These are phyloP conservation scores for Timema cristinae DNA, from an alignment of 2,888 invertebrate species.

Conservation along the genomic window DNA sequence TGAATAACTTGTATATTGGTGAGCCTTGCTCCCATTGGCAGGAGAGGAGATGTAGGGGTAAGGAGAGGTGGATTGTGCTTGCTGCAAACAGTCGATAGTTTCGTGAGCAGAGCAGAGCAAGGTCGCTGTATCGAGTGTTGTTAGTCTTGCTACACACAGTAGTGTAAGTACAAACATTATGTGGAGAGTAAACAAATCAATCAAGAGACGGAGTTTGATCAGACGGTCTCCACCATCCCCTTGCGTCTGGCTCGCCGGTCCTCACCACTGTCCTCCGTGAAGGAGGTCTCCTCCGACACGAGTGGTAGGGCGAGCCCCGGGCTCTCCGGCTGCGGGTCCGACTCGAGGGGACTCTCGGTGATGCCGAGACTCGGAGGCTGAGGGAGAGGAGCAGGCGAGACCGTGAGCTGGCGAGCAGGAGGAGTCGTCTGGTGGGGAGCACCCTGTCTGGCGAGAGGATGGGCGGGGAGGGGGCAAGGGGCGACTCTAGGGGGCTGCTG, in stretches of 20 bases:
- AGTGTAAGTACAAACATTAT: no score
- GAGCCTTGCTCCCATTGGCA: no score
- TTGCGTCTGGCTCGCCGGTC: conserved; percentile 21
- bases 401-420: conserved; percentile 18
- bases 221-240: conserved; percentile 27
- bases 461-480: not conserved
- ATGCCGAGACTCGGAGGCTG: no score
- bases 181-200: no score
- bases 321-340: not conserved
- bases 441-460: not conserved
- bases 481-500: no score
- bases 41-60: no score
- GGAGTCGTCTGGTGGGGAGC: conserved; percentile 14
- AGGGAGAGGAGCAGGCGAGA: conserved; percentile 1
- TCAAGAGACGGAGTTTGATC: conserved; percentile 10
- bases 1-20: no score
- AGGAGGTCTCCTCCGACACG: conserved; percentile 25
- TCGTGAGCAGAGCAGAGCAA: no score
- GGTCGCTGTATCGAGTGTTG: no score
- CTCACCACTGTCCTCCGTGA: conserved; percentile 23
- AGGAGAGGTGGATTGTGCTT: no score
- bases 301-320: not conserved
- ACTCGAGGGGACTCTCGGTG: conserved; percentile 12
- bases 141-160: no score
- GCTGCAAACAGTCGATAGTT: no score